Evolutionary conservation across 1,140 invertebrate genomes (phyloP).

Genomic region (Globodera ellingtonae): DNA sequence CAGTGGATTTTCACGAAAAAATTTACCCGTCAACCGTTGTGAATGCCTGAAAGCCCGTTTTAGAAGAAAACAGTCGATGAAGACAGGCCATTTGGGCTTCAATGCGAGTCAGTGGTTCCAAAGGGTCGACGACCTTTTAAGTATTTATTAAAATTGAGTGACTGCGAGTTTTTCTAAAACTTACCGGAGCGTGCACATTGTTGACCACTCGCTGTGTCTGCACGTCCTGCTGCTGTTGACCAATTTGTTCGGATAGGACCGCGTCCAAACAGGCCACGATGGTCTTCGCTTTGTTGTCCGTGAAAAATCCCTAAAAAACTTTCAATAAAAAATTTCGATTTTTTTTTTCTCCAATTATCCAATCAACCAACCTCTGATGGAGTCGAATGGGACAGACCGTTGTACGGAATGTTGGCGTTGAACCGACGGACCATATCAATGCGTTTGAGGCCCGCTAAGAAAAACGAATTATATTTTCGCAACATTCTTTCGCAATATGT

Average conservation of each 20-base stretch:
- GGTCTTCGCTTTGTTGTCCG: constrained; percentile 95
- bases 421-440: constrained; percentile 79
- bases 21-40: constrained; percentile 81
- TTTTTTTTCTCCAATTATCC: background rate
- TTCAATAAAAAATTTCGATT: background rate
- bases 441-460: constrained; percentile 73
- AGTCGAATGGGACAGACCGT: constrained; percentile 90
- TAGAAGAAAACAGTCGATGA: constrained; percentile 87
- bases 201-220: constrained; percentile 14
- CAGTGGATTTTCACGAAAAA: background rate
- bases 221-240: background rate
- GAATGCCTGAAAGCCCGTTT: constrained; percentile 94
- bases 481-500: constrained; percentile 23
- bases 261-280: constrained; percentile 80
- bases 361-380: constrained; percentile 75
- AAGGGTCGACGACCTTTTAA: constrained; percentile 32
- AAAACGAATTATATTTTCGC: constrained; percentile 8
- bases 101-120: constrained; percentile 71
- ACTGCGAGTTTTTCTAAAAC: background rate
- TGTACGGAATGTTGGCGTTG: constrained; percentile 96
- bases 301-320: constrained; percentile 77
- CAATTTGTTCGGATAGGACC: constrained; percentile 72
- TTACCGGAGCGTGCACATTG: constrained; percentile 6
- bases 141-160: background rate
- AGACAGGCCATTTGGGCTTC: constrained; percentile 92